A percentile compares a stretch with the other conserved stretches of the same genome.
phyloP scores from a whole-genome alignment of 2,888 invertebrate genomes.

The Euplagia quadripunctaria region DNA sequence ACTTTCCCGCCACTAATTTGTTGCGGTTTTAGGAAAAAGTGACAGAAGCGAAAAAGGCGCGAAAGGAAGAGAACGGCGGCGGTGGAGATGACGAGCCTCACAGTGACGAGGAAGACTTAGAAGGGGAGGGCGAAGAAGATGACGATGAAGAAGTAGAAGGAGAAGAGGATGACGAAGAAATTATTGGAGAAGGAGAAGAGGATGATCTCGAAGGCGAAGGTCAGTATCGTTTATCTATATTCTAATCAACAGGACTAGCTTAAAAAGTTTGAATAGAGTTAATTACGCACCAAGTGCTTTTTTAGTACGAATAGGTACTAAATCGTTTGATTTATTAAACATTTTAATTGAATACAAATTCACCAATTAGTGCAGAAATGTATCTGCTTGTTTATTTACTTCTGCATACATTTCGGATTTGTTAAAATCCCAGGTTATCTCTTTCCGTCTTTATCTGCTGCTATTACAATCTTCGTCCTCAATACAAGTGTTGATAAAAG shows the following conservation, averaged over 20 bases:
- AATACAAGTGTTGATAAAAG: slow-evolving; percentile 5
- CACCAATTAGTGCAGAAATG: background rate
- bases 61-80: slow-evolving; percentile 93
- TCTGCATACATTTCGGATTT: background rate
- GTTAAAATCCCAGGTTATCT: background rate
- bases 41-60: slow-evolving; percentile 92
- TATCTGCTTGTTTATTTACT: slow-evolving; percentile 11
- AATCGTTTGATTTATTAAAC: slow-evolving; percentile 37
- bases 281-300: slow-evolving; percentile 31
- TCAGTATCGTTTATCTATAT: slow-evolving; percentile 31
- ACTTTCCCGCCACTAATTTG: slow-evolving; percentile 37
- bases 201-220: slow-evolving; percentile 89
- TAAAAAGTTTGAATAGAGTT: slow-evolving; percentile 15
- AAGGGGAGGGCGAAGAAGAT: slow-evolving; percentile 87
- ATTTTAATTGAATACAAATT: background rate
- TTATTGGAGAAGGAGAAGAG: slow-evolving; percentile 88
- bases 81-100: slow-evolving; percentile 88
- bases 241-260: slow-evolving; percentile 17
- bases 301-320: slow-evolving; percentile 17
- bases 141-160: slow-evolving; percentile 89
- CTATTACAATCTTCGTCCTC: slow-evolving; percentile 11
- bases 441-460: slow-evolving; percentile 5
- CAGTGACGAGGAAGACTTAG: slow-evolving; percentile 90
- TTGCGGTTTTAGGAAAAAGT: slow-evolving; percentile 88
- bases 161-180: slow-evolving; percentile 89